Evolutionary conservation across 2,113 vertebrate genomes (phyloP).

Genomic region (Saguinus midas): DNA sequence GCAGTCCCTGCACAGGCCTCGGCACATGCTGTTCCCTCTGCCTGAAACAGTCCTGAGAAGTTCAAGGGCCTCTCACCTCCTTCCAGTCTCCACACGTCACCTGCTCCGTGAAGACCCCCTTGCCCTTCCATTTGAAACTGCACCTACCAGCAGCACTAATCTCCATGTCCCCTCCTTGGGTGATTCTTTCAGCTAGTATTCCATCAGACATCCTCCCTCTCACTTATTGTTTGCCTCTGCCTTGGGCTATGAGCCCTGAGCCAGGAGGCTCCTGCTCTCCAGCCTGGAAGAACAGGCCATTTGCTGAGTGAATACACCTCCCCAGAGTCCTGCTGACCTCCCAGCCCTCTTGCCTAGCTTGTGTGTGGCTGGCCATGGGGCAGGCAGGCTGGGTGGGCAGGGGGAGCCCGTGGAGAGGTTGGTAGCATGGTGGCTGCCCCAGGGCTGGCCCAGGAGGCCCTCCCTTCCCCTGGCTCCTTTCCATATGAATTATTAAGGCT

Average conservation of each 20-base stretch:
- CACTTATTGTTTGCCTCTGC: neutral
- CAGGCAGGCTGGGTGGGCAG: neutral
- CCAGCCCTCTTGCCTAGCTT: neutral
- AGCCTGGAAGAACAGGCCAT: neutral
- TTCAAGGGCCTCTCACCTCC: neutral
- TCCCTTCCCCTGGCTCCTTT: conserved; percentile 73
- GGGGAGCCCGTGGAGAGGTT: neutral
- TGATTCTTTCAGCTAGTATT: neutral
- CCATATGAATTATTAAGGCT: conserved; percentile 85
- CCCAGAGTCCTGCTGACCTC: neutral
- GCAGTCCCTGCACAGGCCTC: neutral
- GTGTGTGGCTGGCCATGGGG: neutral
- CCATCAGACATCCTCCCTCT: neutral
- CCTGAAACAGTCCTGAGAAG: neutral
- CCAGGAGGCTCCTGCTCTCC: neutral
- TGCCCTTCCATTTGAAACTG: neutral
- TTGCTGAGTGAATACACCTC: neutral
- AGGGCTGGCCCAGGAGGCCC: conserved; percentile 70
- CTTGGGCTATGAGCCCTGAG: neutral
- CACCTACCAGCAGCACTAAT: neutral
- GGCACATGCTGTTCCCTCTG: neutral
- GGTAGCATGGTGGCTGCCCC: neutral
- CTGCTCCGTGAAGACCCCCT: neutral
- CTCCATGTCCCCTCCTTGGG: neutral
- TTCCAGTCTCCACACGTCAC: neutral